Conservation (phyloP, 2,888 invertebrate species). For the Teleogryllus oceanicus region DNA sequence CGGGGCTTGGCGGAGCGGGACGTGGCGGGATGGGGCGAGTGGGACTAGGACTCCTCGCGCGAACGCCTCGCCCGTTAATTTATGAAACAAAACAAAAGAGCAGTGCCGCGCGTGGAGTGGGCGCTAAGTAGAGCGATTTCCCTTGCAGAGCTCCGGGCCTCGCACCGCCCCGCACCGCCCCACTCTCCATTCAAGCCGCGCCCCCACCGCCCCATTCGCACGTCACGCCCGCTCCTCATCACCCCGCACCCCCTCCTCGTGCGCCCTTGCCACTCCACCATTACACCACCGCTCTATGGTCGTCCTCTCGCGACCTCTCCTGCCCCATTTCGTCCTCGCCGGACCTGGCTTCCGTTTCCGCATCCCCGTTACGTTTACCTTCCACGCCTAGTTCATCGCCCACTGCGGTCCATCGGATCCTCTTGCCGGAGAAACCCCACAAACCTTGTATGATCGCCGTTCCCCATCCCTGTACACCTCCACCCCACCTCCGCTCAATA, state of each 20-base stretch:
- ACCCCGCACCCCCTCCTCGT: not conserved
- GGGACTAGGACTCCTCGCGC: not conserved
- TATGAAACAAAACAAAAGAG: conserved; percentile 5
- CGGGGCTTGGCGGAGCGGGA: not conserved
- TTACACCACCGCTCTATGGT: too few relatives aligned
- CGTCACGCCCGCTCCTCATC: not conserved
- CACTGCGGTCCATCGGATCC: too few relatives aligned
- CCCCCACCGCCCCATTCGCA: not conserved
- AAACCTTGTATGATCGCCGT: too few relatives aligned
- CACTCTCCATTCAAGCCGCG: not conserved
- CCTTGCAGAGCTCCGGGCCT: not conserved
- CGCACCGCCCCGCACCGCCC: not conserved
- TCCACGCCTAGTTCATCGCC: too few relatives aligned
- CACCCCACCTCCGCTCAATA: too few relatives aligned
- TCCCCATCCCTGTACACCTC: too few relatives aligned
- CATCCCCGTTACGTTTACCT: too few relatives aligned
- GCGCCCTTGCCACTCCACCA: not conserved
- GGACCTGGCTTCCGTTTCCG: too few relatives aligned
- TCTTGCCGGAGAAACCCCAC: too few relatives aligned
- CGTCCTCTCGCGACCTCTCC: too few relatives aligned
- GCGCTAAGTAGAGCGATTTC: conserved; percentile 9
- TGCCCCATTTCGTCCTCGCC: too few relatives aligned
- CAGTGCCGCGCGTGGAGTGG: not conserved
- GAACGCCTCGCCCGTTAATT: not conserved
- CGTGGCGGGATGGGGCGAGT: not conserved